Conservation (phyloP, 2,113 vertebrate species). For the Glaucomys volans region DNA sequence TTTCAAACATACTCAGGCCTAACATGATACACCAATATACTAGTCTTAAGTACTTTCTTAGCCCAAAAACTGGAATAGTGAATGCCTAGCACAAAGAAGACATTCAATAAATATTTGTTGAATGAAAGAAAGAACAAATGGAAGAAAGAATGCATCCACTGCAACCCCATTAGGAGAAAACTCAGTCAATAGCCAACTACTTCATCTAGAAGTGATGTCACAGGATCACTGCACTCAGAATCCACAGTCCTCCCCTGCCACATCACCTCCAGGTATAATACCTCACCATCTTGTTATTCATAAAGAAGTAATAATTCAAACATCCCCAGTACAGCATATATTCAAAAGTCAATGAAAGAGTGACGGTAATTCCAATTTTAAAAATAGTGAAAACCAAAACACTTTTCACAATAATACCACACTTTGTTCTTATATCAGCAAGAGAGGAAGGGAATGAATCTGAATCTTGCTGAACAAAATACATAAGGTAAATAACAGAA, state of each 20-base stretch:
- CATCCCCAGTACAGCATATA: not conserved
- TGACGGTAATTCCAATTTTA: slow-evolving; percentile 11
- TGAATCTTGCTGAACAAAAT: not conserved
- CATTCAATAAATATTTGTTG: slow-evolving; percentile 19
- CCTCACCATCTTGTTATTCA: not conserved
- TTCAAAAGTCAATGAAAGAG: not conserved
- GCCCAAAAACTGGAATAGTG: not conserved
- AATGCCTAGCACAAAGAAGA: not conserved
- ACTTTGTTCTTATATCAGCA: not conserved
- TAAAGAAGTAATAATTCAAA: slow-evolving; percentile 31
- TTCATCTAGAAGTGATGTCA: not conserved
- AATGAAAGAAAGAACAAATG: slow-evolving; percentile 44
- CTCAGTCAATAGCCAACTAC: not conserved
- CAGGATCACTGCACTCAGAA: not conserved
- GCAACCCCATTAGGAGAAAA: not conserved
- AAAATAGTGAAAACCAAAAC: not conserved
- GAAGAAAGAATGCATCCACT: slow-evolving; percentile 21
- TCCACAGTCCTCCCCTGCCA: not conserved
- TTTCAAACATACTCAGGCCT: slow-evolving; percentile 15
- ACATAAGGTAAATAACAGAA: slow-evolving; percentile 3
- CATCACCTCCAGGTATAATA: not conserved
- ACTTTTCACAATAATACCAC: not conserved
- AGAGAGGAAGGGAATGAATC: not conserved
- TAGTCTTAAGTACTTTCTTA: not conserved
- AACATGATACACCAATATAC: slow-evolving; percentile 11